phyloP scores from a whole-genome alignment of 2,113 vertebrate species.

The Balaeniceps rex region DNA sequence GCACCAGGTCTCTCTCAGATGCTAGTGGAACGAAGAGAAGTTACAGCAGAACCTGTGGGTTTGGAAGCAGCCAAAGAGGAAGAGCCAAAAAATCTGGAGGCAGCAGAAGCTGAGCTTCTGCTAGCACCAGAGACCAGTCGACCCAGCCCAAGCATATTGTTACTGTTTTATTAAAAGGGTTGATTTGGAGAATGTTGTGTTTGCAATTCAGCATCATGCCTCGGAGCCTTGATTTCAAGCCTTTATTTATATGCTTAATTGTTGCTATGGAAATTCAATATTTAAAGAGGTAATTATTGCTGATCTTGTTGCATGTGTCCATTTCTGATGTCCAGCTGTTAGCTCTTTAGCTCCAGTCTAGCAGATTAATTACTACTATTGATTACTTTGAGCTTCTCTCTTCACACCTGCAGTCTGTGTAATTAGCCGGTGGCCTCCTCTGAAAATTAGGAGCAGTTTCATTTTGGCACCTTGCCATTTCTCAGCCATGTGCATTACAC shows the following conservation, averaged over 20 bases:
- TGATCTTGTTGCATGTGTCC: slow-evolving; percentile 88
- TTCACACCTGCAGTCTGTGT: slow-evolving; percentile 87
- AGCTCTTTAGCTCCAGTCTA: slow-evolving; percentile 87
- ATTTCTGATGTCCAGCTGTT: slow-evolving; percentile 87
- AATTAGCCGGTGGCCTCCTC: slow-evolving; percentile 85
- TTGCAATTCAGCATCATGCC: slow-evolving; percentile 73
- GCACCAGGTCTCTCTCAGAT: not conserved
- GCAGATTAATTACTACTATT: slow-evolving; percentile 90
- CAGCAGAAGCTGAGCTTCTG: not conserved
- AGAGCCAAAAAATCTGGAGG: slow-evolving; percentile 40
- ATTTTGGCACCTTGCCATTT: slow-evolving; percentile 82
- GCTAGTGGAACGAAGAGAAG: slow-evolving; percentile 1
- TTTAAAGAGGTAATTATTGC: slow-evolving; percentile 88
- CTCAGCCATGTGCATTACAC: slow-evolving; percentile 73
- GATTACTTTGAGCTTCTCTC: slow-evolving; percentile 85
- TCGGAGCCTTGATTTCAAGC: slow-evolving; percentile 73
- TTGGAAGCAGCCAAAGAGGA: not conserved
- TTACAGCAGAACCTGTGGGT: slow-evolving; percentile 3
- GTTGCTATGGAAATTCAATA: slow-evolving; percentile 88
- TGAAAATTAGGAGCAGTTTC: slow-evolving; percentile 85
- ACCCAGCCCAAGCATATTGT: slow-evolving; percentile 68
- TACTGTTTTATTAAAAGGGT: slow-evolving; percentile 70
- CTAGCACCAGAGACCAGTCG: slow-evolving; percentile 26
- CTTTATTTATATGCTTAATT: slow-evolving; percentile 83
- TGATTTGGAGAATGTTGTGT: slow-evolving; percentile 73